Percentiles rank a stretch among this genome's conserved stretches.
These are phyloP conservation scores for Zaprionus davidi DNA, from an alignment of 1,140 invertebrate genomes.

Conservation along the genomic window DNA sequence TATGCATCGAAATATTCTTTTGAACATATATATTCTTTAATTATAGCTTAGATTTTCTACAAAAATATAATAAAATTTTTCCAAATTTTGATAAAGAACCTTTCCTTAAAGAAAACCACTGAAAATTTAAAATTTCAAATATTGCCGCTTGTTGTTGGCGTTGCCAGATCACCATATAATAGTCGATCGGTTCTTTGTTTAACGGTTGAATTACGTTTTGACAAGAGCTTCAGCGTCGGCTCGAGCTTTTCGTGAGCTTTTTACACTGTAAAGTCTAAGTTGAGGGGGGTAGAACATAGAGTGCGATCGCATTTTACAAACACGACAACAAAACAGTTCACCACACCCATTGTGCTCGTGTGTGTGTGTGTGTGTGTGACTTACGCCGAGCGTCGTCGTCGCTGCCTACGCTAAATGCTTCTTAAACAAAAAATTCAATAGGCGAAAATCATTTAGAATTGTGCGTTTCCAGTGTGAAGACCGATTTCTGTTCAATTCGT, in stretches of 20 bases:
- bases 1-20: too few species aligned
- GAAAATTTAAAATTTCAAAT: background rate
- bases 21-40: too few species aligned
- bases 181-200: background rate
- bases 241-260: constrained; percentile 8
- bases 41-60: too few species aligned
- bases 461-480: constrained; percentile 84
- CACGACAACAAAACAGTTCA: constrained; percentile 11
- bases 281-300: background rate
- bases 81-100: too few species aligned
- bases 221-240: background rate
- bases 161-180: constrained; percentile 1
- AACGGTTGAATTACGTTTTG: background rate
- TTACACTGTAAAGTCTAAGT: background rate
- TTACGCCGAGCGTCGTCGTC: background rate
- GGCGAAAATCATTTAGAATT: constrained; percentile 71
- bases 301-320: constrained; percentile 13
- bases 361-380: constrained; percentile 1
- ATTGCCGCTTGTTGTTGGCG: background rate
- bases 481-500: constrained; percentile 62
- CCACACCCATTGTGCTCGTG: background rate
- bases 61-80: too few species aligned
- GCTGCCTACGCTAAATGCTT: constrained; percentile 3
- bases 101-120: background rate
- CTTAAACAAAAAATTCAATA: constrained; percentile 41